Conservation (phyloP, 2,113 vertebrate genomes). For the Scalopus aquaticus region DNA sequence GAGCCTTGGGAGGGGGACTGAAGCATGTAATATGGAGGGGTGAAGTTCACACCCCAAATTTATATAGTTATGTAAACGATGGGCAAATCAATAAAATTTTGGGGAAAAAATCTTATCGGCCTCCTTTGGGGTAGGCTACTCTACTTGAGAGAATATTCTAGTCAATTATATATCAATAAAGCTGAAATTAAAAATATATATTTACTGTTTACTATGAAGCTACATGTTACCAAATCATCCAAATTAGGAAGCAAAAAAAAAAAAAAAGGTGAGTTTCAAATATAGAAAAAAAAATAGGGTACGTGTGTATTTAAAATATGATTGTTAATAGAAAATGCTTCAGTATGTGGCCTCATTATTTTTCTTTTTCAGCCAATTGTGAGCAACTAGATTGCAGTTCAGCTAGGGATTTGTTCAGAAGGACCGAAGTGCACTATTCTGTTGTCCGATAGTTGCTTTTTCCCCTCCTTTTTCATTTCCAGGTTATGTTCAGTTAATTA, state of each 20-base stretch:
- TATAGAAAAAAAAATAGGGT: neutral
- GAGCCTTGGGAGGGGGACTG: no score
- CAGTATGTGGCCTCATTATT: neutral
- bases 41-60: no score
- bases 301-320: neutral
- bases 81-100: no score
- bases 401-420: neutral
- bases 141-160: no score
- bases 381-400: neutral
- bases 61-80: no score
- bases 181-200: no score
- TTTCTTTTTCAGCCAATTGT: neutral
- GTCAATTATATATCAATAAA: no score
- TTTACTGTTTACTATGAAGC: neutral
- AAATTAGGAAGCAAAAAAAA: slow-evolving; percentile 60
- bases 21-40: no score
- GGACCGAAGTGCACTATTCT: neutral
- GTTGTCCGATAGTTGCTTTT: neutral
- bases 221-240: neutral
- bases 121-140: no score
- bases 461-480: neutral
- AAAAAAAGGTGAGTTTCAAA: neutral
- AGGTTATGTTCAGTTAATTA: slow-evolving; percentile 48
- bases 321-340: neutral
- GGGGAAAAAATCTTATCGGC: no score